Evolutionary conservation across 2,888 invertebrate species (phyloP).

Genomic region (Balanococcus diminutus): DNA sequence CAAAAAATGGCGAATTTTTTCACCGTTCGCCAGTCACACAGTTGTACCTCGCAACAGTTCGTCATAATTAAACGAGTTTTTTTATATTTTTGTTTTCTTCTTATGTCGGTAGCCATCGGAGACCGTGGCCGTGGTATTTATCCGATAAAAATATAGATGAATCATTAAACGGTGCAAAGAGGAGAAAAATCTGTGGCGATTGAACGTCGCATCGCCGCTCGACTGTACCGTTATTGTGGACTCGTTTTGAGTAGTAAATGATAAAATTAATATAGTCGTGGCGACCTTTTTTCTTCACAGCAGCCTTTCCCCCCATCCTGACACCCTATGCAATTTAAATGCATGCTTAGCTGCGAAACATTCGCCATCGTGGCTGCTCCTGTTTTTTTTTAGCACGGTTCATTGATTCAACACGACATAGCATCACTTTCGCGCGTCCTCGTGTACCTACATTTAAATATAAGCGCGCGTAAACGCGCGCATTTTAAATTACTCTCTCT

Average conservation of each 20-base stretch:
- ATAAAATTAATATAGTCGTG: constrained; percentile 17
- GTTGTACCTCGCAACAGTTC: not conserved
- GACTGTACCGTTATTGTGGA: not conserved
- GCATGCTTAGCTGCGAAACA: not conserved
- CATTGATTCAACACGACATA: constrained; percentile 26
- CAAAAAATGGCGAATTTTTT: not conserved
- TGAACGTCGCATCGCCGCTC: not conserved
- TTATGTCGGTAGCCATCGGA: no score
- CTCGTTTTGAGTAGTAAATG: not conserved
- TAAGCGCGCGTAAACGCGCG: no score
- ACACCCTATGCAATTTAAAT: no score
- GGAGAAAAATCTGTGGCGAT: not conserved
- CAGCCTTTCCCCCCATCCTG: not conserved
- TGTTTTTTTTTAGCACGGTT: constrained; percentile 10
- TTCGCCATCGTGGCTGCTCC: not conserved
- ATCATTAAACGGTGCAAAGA: not conserved
- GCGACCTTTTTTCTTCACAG: not conserved
- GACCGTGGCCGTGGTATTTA: not conserved
- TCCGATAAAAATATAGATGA: not conserved
- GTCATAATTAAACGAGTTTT: constrained; percentile 12
- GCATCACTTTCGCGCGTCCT: not conserved
- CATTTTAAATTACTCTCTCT: not conserved
- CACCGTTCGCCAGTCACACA: not conserved
- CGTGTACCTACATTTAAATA: not conserved
- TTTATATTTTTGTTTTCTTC: not conserved